phyloP scores from a whole-genome alignment of 2,797 vertebrate genomes.

The Tapirus indicus region DNA sequence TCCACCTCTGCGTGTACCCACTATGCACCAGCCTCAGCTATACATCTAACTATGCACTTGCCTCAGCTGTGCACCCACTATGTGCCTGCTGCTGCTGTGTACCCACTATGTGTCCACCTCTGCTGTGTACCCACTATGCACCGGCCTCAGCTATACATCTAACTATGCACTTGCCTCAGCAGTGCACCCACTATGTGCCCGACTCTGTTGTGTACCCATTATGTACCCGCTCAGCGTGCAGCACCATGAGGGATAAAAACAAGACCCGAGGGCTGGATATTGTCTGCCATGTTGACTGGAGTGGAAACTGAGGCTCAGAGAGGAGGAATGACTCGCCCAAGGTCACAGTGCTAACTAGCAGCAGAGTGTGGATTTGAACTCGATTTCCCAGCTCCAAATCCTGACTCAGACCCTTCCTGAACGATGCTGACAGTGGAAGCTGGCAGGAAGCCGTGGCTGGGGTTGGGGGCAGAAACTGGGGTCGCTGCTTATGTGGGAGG shows the following conservation, averaged over 20 bases:
- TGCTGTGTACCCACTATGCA: fast-evolving
- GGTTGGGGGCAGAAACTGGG: fast-evolving
- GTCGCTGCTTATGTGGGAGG: fast-evolving
- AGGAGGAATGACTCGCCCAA: neutral
- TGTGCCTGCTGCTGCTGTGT: fast-evolving
- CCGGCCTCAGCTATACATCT: fast-evolving
- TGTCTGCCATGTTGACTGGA: neutral
- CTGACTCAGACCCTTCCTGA: neutral
- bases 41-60: neutral
- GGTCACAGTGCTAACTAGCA: neutral
- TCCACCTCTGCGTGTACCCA: neutral
- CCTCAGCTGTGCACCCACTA: neutral
- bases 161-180: neutral
- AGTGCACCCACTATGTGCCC: neutral
- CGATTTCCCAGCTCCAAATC: neutral
- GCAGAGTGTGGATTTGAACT: neutral
- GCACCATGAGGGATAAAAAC: neutral
- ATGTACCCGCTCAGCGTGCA: neutral
- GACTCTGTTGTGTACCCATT: neutral
- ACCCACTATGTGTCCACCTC: neutral
- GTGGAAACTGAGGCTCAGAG: neutral
- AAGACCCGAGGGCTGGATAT: neutral
- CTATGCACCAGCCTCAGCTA: fast-evolving
- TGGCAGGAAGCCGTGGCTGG: fast-evolving
- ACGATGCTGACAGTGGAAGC: neutral